These are phyloP conservation scores for Isoperla grammatica DNA, from an alignment of 2,888 invertebrate genomes.

Conservation along the genomic window DNA sequence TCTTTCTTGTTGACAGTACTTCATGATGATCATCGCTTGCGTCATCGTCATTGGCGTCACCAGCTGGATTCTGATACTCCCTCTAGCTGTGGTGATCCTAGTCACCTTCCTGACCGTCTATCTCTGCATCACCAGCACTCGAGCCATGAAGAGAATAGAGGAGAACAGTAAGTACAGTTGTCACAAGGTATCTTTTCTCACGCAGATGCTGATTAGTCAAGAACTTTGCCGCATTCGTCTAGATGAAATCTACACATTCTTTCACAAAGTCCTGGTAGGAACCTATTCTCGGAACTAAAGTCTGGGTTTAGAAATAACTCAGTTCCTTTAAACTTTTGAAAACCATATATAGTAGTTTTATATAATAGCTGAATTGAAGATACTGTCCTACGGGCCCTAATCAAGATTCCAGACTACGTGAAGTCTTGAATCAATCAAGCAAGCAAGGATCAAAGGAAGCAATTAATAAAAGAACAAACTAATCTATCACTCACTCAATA, in stretches of 20 bases:
- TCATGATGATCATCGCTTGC: slow-evolving; percentile 12
- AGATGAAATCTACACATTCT: neutral
- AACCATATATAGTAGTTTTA: no score
- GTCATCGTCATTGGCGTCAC: slow-evolving; percentile 8
- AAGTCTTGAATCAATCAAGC: no score
- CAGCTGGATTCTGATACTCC: slow-evolving; percentile 10
- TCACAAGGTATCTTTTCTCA: neutral
- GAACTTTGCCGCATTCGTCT: neutral
- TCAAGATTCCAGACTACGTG: no score
- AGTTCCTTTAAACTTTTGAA: no score
- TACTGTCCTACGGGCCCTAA: no score
- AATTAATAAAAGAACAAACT: no score
- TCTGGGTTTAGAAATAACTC: no score
- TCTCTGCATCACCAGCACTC: slow-evolving; percentile 12
- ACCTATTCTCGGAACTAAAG: no score
- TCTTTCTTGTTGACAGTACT: slow-evolving; percentile 15
- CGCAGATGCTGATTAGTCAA: neutral
- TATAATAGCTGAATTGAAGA: no score
- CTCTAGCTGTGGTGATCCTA: neutral
- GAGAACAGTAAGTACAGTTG: slow-evolving; percentile 5
- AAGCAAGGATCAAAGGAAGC: no score
- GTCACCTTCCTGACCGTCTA: neutral
- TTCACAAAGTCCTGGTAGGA: no score
- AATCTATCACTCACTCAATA: no score
- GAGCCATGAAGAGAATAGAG: slow-evolving; percentile 17